phyloP scores from a whole-genome alignment of 2,113 vertebrate genomes.

The Ailuropoda melanoleuca region DNA sequence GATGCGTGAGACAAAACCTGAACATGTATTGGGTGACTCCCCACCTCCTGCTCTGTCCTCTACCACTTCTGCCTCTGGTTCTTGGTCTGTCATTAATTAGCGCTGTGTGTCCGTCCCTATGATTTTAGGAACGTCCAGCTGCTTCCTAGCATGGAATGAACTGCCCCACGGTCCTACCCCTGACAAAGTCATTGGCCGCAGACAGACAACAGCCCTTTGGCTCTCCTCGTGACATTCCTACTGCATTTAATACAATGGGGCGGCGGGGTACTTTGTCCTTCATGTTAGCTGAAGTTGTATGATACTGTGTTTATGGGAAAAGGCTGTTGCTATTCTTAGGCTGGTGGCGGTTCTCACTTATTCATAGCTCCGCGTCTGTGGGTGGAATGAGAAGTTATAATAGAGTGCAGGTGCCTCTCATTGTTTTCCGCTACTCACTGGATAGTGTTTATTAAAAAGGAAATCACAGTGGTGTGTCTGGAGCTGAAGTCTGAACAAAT shows the following conservation, averaged over 20 bases:
- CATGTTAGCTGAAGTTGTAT: slow-evolving; percentile 11
- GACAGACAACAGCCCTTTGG: not conserved
- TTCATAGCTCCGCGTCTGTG: slow-evolving; percentile 64
- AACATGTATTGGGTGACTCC: not conserved
- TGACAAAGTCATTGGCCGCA: not conserved
- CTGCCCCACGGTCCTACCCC: not conserved
- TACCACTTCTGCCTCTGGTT: not conserved
- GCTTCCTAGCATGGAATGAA: not conserved
- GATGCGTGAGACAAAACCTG: rapidly evolving
- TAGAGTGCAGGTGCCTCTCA: slow-evolving; percentile 81
- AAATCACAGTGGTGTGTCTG: slow-evolving; percentile 80
- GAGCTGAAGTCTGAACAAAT: slow-evolving; percentile 70
- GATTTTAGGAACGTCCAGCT: slow-evolving; percentile 52
- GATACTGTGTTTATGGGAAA: slow-evolving; percentile 60
- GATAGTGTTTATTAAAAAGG: slow-evolving; percentile 82
- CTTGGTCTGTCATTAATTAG: not conserved
- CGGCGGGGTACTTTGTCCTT: not conserved
- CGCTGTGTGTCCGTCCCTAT: not conserved
- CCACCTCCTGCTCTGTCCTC: no score
- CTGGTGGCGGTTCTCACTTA: slow-evolving; percentile 55
- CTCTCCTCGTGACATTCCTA: not conserved
- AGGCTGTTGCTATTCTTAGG: slow-evolving; percentile 68
- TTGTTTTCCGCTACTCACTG: slow-evolving; percentile 77
- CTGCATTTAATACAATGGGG: not conserved
- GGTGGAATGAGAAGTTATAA: slow-evolving; percentile 77